Conservation (phyloP, 2,888 invertebrate genomes). For the Protula sp. region DNA sequence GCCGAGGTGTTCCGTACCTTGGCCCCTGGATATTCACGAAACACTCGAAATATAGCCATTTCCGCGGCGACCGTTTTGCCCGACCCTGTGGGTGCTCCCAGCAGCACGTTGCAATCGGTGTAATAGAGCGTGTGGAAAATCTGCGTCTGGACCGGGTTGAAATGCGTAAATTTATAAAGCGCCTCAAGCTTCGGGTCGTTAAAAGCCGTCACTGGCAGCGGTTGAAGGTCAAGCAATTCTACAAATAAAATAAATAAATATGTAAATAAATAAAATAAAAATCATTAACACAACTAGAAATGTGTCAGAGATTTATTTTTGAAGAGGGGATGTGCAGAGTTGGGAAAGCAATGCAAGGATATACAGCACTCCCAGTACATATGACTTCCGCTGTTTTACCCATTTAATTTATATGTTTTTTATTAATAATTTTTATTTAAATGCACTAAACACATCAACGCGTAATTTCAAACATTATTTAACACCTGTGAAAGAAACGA, state of each 20-base stretch:
- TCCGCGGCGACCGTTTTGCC: constrained; percentile 99
- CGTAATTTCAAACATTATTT: too few relatives aligned
- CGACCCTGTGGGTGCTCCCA: constrained; percentile 88
- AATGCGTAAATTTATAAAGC: constrained; percentile 85
- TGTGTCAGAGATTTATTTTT: too few relatives aligned
- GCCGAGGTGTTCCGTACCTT: too few relatives aligned
- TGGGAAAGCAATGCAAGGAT: too few relatives aligned
- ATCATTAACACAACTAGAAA: too few relatives aligned
- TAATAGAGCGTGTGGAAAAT: constrained; percentile 93
- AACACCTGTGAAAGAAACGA: too few relatives aligned
- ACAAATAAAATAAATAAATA: constrained; percentile 17
- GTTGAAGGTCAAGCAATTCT: constrained; percentile 85
- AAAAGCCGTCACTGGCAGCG: constrained; percentile 78
- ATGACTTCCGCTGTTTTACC: too few relatives aligned
- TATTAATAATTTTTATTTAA: too few relatives aligned
- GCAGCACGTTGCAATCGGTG: constrained; percentile 84
- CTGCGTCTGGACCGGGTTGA: constrained; percentile 98
- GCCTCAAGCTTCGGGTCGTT: constrained; percentile 71
- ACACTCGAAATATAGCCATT: constrained; percentile 89
- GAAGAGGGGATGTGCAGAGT: too few relatives aligned
- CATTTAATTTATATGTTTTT: too few relatives aligned
- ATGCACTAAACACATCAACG: too few relatives aligned
- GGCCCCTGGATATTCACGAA: constrained; percentile 68
- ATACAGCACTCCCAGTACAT: too few relatives aligned
- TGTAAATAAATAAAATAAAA: not conserved